Conservation (phyloP, 1,140 invertebrate species). For the Bombus waltoni region DNA sequence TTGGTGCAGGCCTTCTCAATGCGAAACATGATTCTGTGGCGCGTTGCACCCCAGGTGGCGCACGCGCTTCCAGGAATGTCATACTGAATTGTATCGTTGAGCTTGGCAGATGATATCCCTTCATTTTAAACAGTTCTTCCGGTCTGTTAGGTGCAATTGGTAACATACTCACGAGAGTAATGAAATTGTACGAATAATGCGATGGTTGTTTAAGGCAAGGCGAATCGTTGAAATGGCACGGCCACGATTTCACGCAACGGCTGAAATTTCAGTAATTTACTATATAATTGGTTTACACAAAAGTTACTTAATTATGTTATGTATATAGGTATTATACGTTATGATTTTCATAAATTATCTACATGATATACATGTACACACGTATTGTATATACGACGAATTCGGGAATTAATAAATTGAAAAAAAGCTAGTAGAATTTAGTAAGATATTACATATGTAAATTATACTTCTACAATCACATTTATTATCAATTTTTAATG, state of each 20-base stretch:
- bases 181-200: constrained; percentile 94
- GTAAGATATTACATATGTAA: background rate
- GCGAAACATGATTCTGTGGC: constrained; percentile 88
- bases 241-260: constrained; percentile 89
- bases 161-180: constrained; percentile 93
- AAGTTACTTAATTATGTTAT: background rate
- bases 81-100: constrained; percentile 90
- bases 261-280: constrained; percentile 83
- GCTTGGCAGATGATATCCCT: constrained; percentile 87
- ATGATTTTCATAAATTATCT: background rate
- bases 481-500: too few species aligned
- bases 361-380: too few species aligned
- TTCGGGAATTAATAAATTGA: too few species aligned
- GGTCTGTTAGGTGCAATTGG: constrained; percentile 87
- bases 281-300: background rate
- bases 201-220: constrained; percentile 90
- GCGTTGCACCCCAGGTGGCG: constrained; percentile 84
- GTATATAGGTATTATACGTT: background rate
- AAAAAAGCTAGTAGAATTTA: too few species aligned
- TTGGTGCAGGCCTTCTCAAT: constrained; percentile 82
- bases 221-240: constrained; percentile 87
- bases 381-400: too few species aligned
- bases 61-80: constrained; percentile 86
- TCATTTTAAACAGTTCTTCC: constrained; percentile 94
- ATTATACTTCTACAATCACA: background rate